Evolutionary conservation across 1,140 invertebrate species (phyloP).

Genomic region (Drosophila varians): DNA sequence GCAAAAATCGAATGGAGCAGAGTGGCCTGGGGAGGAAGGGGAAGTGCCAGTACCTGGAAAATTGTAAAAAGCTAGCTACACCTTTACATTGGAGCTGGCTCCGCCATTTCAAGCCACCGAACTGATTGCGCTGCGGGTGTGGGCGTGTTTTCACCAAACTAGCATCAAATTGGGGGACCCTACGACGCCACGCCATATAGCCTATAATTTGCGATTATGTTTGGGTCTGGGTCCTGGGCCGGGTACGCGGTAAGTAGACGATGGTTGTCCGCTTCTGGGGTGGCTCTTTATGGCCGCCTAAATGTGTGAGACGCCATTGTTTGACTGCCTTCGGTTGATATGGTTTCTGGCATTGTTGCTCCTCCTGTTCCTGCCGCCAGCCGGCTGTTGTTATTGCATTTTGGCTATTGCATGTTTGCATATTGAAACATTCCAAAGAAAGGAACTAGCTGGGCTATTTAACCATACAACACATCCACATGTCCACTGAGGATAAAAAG

Average conservation of each 20-base stretch:
- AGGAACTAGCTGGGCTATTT: conserved; percentile 38
- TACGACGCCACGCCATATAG: conserved; percentile 62
- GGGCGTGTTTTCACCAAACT: conserved; percentile 44
- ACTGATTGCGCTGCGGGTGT: conserved; percentile 34
- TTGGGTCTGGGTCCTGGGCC: conserved; percentile 40
- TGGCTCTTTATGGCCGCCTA: neutral
- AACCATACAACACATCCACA: conserved; percentile 39
- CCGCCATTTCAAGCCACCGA: neutral
- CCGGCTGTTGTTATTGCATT: conserved; percentile 71
- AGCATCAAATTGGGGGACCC: conserved; percentile 58
- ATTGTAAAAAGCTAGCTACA: conserved; percentile 61
- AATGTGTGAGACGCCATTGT: conserved; percentile 30
- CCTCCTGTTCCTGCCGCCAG: neutral
- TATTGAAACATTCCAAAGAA: conserved; percentile 73
- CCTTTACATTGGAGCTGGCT: conserved; percentile 25
- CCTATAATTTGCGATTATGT: conserved; percentile 82
- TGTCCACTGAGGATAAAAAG: conserved; percentile 1
- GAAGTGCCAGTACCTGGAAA: conserved; percentile 53
- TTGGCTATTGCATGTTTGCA: conserved; percentile 78
- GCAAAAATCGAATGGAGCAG: conserved; percentile 47
- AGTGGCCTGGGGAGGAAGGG: conserved; percentile 2
- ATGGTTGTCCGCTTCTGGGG: neutral
- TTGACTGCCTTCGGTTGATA: conserved; percentile 33
- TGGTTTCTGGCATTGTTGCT: conserved; percentile 24
- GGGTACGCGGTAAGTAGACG: neutral